Evolutionary conservation across 2,113 vertebrate species (phyloP).

Genomic region (western clawed frog (Xenopus tropicalis)): UCB_Xtro_10.0 CM004443.2:32852001-32852500

Average conservation of each 20-base stretch:
- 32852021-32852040: too few relatives aligned
- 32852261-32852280: conserved; percentile 19
- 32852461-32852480: conserved; percentile 27
- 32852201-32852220: background rate
- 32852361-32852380: conserved; percentile 17
- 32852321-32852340: conserved; percentile 14
- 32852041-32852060: too few relatives aligned
- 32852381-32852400: conserved; percentile 15
- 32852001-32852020: too few relatives aligned
- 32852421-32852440: conserved; percentile 35
- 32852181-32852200: too few relatives aligned
- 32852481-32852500: background rate
- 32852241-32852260: conserved; percentile 7
- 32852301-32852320: conserved; percentile 14
- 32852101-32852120: too few relatives aligned
- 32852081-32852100: too few relatives aligned
- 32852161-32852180: too few relatives aligned
- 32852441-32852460: conserved; percentile 31
- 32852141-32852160: too few relatives aligned
- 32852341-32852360: conserved; percentile 43
- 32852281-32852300: conserved; percentile 17
- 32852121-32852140: too few relatives aligned
- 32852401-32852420: conserved; percentile 19
- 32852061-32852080: too few relatives aligned
- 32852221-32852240: conserved; percentile 28